These are phyloP conservation scores for Nyctibius bracteatus DNA, from an alignment of 2,113 vertebrate genomes.

Conservation along the genomic window DNA sequence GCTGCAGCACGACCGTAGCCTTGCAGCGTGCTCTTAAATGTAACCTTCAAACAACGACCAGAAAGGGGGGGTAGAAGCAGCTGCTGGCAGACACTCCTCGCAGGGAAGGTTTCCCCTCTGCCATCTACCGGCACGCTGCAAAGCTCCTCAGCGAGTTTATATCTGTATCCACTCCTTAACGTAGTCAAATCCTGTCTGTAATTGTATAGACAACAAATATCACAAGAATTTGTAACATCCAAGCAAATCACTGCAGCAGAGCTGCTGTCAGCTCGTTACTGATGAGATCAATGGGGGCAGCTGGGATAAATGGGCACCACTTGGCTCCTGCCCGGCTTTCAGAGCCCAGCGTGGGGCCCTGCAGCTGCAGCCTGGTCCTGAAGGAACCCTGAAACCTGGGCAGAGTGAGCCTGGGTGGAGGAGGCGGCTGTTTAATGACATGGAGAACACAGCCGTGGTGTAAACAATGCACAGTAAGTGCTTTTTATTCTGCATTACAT, in stretches of 20 bases:
- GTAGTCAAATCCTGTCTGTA: not conserved
- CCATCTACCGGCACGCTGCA: not conserved
- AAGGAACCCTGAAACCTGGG: not conserved
- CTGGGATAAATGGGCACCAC: not conserved
- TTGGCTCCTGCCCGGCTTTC: not conserved
- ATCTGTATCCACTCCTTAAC: fast-evolving
- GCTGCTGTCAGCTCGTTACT: not conserved
- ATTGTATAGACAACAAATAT: fast-evolving
- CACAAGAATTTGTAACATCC: fast-evolving
- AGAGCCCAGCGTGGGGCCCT: fast-evolving
- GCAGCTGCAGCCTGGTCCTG: not conserved
- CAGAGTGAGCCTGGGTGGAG: not conserved
- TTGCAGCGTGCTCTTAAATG: not conserved
- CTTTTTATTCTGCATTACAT: not conserved
- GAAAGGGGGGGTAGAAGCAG: not conserved
- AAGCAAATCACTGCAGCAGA: fast-evolving
- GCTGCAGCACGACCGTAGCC: fast-evolving
- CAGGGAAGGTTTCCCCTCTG: not conserved
- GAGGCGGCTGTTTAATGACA: not conserved
- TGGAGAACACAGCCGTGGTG: not conserved
- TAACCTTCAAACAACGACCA: fast-evolving
- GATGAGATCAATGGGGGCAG: not conserved
- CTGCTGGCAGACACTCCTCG: not conserved
- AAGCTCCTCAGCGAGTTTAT: fast-evolving
- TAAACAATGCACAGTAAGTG: not conserved